phyloP scores from a whole-genome alignment of 2,888 invertebrate genomes.

The Lamellibrachia columna region DNA sequence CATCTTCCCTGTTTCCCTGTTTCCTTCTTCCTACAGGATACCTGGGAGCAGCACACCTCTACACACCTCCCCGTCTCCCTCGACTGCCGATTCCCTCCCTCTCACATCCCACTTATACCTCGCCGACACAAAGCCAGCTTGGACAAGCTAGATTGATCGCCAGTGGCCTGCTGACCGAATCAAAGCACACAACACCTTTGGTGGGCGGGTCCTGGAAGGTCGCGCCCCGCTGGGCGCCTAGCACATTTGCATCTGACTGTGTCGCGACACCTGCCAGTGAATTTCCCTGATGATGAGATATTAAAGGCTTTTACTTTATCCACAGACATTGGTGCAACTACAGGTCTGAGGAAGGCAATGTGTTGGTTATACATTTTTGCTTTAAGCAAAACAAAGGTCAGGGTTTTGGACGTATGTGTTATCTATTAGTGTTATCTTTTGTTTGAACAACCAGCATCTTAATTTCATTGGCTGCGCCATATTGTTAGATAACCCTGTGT shows the following conservation, averaged over 20 bases:
- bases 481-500: no score
- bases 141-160: not conserved
- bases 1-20: not conserved
- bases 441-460: no score
- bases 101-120: not conserved
- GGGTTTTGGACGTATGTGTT: no score
- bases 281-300: not conserved
- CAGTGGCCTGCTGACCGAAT: not conserved
- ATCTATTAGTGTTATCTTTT: no score
- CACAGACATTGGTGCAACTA: not conserved
- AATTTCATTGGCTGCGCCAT: no score
- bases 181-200: not conserved
- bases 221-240: not conserved
- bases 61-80: slow-evolving; percentile 6
- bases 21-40: not conserved
- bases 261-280: not conserved
- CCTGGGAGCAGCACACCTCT: not conserved
- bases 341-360: no score
- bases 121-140: not conserved
- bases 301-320: slow-evolving; percentile 10
- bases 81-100: no score
- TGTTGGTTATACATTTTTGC: no score
- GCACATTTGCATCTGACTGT: slow-evolving; percentile 11
- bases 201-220: not conserved
- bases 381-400: no score